These are phyloP conservation scores for Leguminivora glycinivorella DNA, from an alignment of 1,140 invertebrate genomes.

Conservation along the genomic window DNA sequence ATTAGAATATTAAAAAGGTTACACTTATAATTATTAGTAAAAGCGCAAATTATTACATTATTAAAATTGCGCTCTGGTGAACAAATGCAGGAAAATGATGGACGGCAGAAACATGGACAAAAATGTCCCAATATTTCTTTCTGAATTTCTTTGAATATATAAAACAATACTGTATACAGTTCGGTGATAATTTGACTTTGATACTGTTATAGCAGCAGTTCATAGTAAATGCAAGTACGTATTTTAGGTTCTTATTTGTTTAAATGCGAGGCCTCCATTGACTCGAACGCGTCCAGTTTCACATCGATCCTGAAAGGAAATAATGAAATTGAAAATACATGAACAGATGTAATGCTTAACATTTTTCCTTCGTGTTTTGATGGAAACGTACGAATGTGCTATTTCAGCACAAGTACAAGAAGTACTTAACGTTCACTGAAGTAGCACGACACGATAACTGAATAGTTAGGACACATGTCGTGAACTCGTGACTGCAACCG, in stretches of 20 bases:
- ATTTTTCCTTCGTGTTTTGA: no score
- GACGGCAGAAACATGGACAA: neutral
- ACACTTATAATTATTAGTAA: neutral
- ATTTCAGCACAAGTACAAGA: no score
- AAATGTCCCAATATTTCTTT: neutral
- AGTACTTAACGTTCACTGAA: no score
- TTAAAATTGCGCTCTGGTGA: neutral
- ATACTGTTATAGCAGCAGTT: neutral
- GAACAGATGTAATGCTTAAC: slow-evolving; percentile 56
- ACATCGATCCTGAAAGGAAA: slow-evolving; percentile 59
- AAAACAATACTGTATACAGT: neutral
- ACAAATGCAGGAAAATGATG: neutral
- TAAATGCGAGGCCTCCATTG: slow-evolving; percentile 65
- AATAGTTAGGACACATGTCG: no score
- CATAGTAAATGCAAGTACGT: neutral
- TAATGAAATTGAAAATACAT: slow-evolving; percentile 6
- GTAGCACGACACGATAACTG: no score
- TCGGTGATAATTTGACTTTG: neutral
- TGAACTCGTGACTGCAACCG: no score
- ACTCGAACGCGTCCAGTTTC: slow-evolving; percentile 63
- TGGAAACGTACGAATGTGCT: no score
- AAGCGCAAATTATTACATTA: neutral
- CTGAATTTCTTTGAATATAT: neutral
- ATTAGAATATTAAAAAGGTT: neutral
- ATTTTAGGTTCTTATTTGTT: slow-evolving; percentile 50